Evolutionary conservation across 1,140 invertebrate species (phyloP), one percentile per base, ranked within the genome.

Genomic region (Ceratina australensis): DNA sequence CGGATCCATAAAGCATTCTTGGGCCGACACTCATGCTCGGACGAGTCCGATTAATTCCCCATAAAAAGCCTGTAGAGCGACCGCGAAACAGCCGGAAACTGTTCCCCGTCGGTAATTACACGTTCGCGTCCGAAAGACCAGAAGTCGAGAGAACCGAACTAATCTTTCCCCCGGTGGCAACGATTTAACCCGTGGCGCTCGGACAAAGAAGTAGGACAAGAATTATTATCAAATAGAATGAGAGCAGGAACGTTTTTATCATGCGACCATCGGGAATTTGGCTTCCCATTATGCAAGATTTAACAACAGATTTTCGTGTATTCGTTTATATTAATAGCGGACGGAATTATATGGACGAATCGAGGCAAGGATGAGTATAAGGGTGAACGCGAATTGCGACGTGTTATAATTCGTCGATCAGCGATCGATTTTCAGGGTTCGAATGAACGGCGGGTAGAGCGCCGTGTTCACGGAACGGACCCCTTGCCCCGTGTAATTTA

Each of bases 401-500:
- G 33, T 42, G 10, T n/a, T 42, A 42, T 42, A 42, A 42, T 42
- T 42, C 33, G 33, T 42, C 22, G 60, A 24, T 65, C 52, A 28
- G 28, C 56, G 20, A n/a, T 8, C 68, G 22, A 26, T 3, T 20
- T 18, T 12, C 4, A 3, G 18, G 60, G 33, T 50, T 20, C 33
- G 52, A 20, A 47, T 66, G n/a, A 47, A 73, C 49, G 12, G 20
- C n/a, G 20, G 4, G 10, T 7, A 42, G 33, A 10, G 10, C n/a
- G n/a, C 5, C 33, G 33, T 42, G 13, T 49, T 22, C n/a, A 67
- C 42, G 20, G 49, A 61, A 77, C 71, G 71, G 74, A 64, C 72
- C 56, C 60, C 20, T 71, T 20, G 52, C 52, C 33, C 68, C 60
- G 60, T 78, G 68, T 83, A 83, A 83, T 83, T 83, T 83, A 83